These are phyloP conservation scores for Torymus texanus DNA, from an alignment of 2,888 invertebrate species.

Conservation along the genomic window DNA sequence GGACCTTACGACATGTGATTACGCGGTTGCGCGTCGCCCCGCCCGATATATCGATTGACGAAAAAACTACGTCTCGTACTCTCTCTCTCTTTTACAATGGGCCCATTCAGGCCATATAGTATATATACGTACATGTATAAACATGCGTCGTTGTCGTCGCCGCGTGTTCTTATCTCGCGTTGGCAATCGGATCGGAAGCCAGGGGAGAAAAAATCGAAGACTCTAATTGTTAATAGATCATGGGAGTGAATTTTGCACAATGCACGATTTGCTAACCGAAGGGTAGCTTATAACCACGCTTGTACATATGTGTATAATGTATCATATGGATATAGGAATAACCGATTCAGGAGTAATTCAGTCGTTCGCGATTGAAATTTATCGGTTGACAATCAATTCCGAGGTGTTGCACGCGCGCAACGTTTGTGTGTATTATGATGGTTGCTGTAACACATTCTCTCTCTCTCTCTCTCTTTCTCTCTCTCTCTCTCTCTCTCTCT, in stretches of 20 bases:
- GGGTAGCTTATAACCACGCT: not conserved
- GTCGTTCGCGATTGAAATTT: constrained; percentile 45
- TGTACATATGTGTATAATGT: not conserved
- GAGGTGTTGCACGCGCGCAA: constrained; percentile 2
- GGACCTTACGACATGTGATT: constrained; percentile 66
- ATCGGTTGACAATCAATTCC: constrained; percentile 49
- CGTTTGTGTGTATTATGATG: not conserved
- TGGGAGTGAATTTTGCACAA: constrained; percentile 33
- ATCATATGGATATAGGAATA: not conserved
- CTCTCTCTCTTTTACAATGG: constrained; percentile 61
- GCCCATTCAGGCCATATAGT: constrained; percentile 61
- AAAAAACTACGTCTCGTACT: constrained; percentile 47
- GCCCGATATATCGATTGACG: constrained; percentile 52
- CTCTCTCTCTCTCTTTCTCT: no score
- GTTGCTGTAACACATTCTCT: not conserved
- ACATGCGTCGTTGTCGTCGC: constrained; percentile 55
- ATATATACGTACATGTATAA: no score
- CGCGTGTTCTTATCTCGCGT: constrained; percentile 55
- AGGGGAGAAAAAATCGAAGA: constrained; percentile 23
- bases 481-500: no score
- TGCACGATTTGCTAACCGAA: constrained; percentile 40
- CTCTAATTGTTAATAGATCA: constrained; percentile 57
- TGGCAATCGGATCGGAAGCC: constrained; percentile 53
- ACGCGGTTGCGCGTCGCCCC: constrained; percentile 51
- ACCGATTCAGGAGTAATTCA: constrained; percentile 51